These are phyloP conservation scores for Lasioglossum albipes DNA, from an alignment of 1,140 invertebrate genomes.

Conservation along the genomic window DNA sequence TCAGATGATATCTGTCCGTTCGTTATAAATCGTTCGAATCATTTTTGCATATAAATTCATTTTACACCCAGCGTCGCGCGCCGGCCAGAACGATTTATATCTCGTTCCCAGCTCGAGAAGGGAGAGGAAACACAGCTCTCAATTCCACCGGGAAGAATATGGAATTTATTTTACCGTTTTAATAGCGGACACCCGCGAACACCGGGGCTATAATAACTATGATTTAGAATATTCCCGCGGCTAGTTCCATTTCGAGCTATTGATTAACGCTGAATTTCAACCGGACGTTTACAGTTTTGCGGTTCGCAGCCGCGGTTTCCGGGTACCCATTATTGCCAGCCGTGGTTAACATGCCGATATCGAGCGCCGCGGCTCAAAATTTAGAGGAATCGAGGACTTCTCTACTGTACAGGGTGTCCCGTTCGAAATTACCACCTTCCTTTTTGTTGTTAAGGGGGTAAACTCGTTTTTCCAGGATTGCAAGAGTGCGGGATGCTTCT, in stretches of 20 bases:
- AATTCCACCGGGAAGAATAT: not conserved
- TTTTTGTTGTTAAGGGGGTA: too few relatives aligned
- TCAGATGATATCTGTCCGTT: conserved; percentile 48
- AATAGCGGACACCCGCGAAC: not conserved
- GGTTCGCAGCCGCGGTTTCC: conserved; percentile 12
- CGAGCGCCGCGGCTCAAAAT: conserved; percentile 23
- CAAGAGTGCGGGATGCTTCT: too few relatives aligned
- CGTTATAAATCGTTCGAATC: conserved; percentile 13
- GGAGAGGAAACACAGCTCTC: too few relatives aligned
- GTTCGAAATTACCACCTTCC: too few relatives aligned
- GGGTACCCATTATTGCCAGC: conserved; percentile 24
- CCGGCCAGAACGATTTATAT: too few relatives aligned
- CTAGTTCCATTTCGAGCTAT: conserved; percentile 12
- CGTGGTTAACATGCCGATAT: conserved; percentile 28
- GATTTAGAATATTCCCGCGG: conserved; percentile 35
- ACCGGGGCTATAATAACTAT: not conserved
- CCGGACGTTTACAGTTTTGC: not conserved
- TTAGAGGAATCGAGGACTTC: conserved; percentile 16
- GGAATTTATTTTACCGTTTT: not conserved
- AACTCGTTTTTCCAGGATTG: too few relatives aligned
- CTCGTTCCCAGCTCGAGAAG: too few relatives aligned
- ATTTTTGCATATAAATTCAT: conserved; percentile 8
- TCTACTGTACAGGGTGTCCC: too few relatives aligned
- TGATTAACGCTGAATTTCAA: conserved; percentile 33
- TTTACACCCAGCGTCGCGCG: too few relatives aligned